These are phyloP conservation scores for Megalopta genalis DNA, from an alignment of 1,140 invertebrate genomes.

Conservation along the genomic window DNA sequence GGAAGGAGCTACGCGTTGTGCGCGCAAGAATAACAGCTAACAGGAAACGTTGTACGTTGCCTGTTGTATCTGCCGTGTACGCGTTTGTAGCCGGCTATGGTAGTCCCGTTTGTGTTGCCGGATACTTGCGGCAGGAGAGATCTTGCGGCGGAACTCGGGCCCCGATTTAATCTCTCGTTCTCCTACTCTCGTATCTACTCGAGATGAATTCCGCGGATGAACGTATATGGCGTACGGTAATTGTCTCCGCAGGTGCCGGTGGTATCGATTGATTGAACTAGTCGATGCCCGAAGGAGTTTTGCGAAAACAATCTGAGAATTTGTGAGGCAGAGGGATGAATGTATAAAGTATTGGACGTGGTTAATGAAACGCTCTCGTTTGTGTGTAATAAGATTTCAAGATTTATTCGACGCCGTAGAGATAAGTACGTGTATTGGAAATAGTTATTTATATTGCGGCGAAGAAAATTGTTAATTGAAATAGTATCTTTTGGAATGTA, in stretches of 20 bases:
- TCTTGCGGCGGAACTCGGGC: not conserved
- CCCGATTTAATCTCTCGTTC: constrained; percentile 28
- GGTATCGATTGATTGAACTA: constrained; percentile 44
- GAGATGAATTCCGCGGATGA: constrained; percentile 71
- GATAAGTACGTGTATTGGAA: too few species aligned
- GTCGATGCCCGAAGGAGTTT: not conserved
- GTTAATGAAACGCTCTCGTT: too few species aligned
- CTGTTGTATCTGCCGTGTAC: constrained; percentile 45
- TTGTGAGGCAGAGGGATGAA: too few species aligned
- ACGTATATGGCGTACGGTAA: constrained; percentile 76
- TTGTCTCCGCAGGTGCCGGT: constrained; percentile 72
- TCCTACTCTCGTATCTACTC: constrained; percentile 51
- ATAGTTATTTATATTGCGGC: too few species aligned
- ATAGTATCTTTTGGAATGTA: too few species aligned
- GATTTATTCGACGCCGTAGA: too few species aligned
- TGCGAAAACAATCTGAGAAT: too few species aligned
- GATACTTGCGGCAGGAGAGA: constrained; percentile 23
- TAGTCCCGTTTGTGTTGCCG: constrained; percentile 61
- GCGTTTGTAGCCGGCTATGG: constrained; percentile 52
- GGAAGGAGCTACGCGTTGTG: constrained; percentile 37
- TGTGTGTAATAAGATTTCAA: too few species aligned
- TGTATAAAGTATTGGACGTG: too few species aligned
- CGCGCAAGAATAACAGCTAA: constrained; percentile 67
- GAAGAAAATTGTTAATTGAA: too few species aligned
- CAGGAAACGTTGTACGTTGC: constrained; percentile 72